A percentile compares a stretch with the other conserved stretches of the same genome.
phyloP scores from a whole-genome alignment of 30 jellyfish, hydroid and myxozoan genomes.

The Chironex yamaguchii region DNA sequence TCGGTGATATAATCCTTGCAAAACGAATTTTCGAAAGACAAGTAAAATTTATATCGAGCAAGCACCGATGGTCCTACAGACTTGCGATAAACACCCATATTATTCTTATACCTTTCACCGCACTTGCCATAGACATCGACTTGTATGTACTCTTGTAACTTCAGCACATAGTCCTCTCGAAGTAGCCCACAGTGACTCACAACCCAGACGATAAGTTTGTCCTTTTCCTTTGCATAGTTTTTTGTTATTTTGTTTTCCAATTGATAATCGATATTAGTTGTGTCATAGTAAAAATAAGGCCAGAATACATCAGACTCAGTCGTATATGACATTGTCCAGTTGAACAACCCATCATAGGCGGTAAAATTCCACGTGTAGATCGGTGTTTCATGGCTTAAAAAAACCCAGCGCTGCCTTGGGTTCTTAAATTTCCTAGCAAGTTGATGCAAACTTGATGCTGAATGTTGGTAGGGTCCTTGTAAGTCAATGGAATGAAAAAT shows the following conservation, averaged over 20 bases:
- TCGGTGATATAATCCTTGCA: conserved; percentile 97
- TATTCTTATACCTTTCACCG: conserved; percentile 62
- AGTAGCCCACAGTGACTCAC: conserved; percentile 93
- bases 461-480: conserved; percentile 17
- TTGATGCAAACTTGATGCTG: conserved; percentile 62
- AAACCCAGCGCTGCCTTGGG: conserved; percentile 84
- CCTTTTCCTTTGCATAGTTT: conserved; percentile 81
- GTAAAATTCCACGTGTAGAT: conserved; percentile 55
- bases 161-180: conserved; percentile 87
- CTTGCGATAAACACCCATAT: conserved; percentile 83
- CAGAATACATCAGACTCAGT: conserved; percentile 80
- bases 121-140: conserved; percentile 92
- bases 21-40: conserved; percentile 91
- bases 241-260: neutral
- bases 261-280: no score
- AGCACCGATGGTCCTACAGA: conserved; percentile 68
- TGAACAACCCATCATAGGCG: conserved; percentile 75
- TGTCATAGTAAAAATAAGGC: conserved; percentile 77
- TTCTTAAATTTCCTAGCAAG: conserved; percentile 53
- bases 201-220: conserved; percentile 85
- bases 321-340: conserved; percentile 97
- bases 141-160: conserved; percentile 76
- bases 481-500: conserved; percentile 94
- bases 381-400: conserved; percentile 95
- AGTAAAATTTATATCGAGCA: conserved; percentile 75